These are phyloP conservation scores for Halichoeres trimaculatus DNA, from an alignment of 2,113 vertebrate species.

Conservation along the genomic window DNA sequence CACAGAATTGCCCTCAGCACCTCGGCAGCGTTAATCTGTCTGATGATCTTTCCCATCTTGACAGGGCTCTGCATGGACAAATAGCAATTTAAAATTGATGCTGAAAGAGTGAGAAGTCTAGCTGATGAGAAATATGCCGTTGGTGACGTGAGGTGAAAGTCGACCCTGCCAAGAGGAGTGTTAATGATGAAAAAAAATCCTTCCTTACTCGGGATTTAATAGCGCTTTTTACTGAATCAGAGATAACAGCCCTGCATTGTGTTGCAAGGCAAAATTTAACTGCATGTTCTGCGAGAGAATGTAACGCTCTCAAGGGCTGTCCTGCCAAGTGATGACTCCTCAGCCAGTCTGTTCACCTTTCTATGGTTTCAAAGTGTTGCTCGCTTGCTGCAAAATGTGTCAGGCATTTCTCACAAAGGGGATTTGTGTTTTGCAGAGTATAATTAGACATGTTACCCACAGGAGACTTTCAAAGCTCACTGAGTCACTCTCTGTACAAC, in stretches of 20 bases:
- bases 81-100: conserved; percentile 38
- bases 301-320: conserved; percentile 25
- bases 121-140: conserved; percentile 19
- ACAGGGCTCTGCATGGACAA: conserved; percentile 33
- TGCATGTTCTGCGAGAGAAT: conserved; percentile 26
- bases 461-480: conserved; percentile 36
- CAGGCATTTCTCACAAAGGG: conserved; percentile 13
- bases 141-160: background rate
- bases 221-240: conserved; percentile 15
- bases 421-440: conserved; percentile 9
- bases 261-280: conserved; percentile 31
- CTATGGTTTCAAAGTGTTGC: conserved; percentile 20
- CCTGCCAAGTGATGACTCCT: conserved; percentile 29
- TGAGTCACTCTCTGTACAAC: conserved; percentile 6
- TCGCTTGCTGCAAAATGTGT: conserved; percentile 35
- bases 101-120: conserved; percentile 19
- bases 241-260: conserved; percentile 34
- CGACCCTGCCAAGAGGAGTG: conserved; percentile 4
- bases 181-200: conserved; percentile 26
- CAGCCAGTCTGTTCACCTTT: conserved; percentile 41
- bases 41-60: conserved; percentile 31
- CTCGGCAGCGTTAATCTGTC: conserved; percentile 26
- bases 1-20: conserved; percentile 22
- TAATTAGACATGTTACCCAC: conserved; percentile 49
- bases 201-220: conserved; percentile 26